Conservation (phyloP, 2,888 invertebrate species). For the Spicauda simplicius region DNA sequence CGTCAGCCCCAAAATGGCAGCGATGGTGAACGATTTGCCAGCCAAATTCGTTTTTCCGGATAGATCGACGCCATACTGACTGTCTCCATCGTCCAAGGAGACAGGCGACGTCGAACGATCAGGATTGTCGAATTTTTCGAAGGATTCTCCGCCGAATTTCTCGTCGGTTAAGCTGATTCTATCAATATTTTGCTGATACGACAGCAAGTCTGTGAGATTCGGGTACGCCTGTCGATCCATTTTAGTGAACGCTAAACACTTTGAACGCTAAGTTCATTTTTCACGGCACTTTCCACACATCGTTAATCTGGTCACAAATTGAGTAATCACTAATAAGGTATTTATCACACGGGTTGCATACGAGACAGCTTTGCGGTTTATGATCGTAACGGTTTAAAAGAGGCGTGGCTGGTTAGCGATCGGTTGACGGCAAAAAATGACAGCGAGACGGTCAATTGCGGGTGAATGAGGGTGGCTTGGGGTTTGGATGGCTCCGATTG, state of each 20-base stretch:
- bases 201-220: slow-evolving; percentile 68
- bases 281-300: slow-evolving; percentile 5
- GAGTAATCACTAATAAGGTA: slow-evolving; percentile 39
- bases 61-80: slow-evolving; percentile 74
- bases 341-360: slow-evolving; percentile 45
- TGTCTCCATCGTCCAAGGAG: slow-evolving; percentile 72
- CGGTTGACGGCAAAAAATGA: slow-evolving; percentile 77
- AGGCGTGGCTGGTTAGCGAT: slow-evolving; percentile 71
- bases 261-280: slow-evolving; percentile 40
- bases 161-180: slow-evolving; percentile 61
- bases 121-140: slow-evolving; percentile 54
- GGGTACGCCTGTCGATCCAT: slow-evolving; percentile 73
- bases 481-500: slow-evolving; percentile 58
- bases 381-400: slow-evolving; percentile 72
- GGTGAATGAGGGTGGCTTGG: slow-evolving; percentile 53
- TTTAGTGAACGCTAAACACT: slow-evolving; percentile 54
- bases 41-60: slow-evolving; percentile 74
- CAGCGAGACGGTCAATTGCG: slow-evolving; percentile 77
- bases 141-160: slow-evolving; percentile 57
- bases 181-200: slow-evolving; percentile 69
- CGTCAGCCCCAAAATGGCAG: slow-evolving; percentile 92
- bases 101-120: slow-evolving; percentile 65
- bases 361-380: slow-evolving; percentile 67
- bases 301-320: slow-evolving; percentile 15
- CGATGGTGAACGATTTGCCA: slow-evolving; percentile 93